phyloP scores from a whole-genome alignment of 1,140 invertebrate genomes.

The Samia ricini region DNA sequence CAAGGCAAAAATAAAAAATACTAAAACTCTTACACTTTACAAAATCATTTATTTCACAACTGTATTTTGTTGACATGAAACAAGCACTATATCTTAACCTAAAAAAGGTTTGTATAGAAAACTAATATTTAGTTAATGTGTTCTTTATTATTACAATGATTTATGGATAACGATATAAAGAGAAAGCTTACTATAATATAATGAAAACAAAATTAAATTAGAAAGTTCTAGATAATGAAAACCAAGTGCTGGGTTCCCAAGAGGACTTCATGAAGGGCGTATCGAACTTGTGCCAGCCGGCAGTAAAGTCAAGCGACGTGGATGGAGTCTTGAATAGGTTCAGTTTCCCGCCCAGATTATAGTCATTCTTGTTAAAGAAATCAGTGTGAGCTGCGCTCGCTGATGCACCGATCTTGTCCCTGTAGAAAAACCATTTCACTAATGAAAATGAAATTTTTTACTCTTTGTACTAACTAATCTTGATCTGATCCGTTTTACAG shows the following conservation, averaged over 20 bases:
- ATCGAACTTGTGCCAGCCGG: conserved; percentile 22
- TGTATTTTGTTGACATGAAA: too few species aligned
- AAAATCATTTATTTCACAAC: too few species aligned
- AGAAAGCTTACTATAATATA: too few species aligned
- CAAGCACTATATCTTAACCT: too few species aligned
- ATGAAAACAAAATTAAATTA: not conserved
- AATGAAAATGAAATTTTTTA: not conserved
- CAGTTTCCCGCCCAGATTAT: conserved; percentile 21
- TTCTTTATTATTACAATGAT: too few species aligned
- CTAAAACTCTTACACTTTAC: too few species aligned
- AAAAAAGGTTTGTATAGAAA: too few species aligned
- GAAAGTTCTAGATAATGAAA: not conserved
- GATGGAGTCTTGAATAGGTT: conserved; percentile 36
- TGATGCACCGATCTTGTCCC: conserved; percentile 9
- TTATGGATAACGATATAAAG: too few species aligned
- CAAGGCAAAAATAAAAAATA: too few species aligned
- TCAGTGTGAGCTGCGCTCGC: not conserved
- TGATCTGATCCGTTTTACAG: too few species aligned
- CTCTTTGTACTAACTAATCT: too few species aligned
- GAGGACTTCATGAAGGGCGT: conserved; percentile 19
- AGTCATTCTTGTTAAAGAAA: conserved; percentile 8
- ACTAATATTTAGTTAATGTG: too few species aligned
- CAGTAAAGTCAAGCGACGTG: conserved; percentile 28
- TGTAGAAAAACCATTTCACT: not conserved
- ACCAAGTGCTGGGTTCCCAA: conserved; percentile 17